A percentile compares a stretch with the other conserved stretches of the same genome.
Conservation (phyloP, 2,888 invertebrate species). For the Troides aeacus region DNA sequence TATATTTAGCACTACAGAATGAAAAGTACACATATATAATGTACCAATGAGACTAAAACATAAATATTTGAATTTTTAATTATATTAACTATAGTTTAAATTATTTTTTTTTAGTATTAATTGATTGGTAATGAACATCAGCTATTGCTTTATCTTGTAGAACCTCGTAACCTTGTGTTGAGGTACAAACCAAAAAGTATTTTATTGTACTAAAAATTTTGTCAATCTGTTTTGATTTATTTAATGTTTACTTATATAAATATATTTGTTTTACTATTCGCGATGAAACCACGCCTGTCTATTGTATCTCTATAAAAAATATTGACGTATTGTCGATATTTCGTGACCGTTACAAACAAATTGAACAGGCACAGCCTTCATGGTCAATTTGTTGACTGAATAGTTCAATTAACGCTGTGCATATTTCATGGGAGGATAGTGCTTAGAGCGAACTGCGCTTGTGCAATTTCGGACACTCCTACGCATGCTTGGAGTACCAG, state of each 20-base stretch:
- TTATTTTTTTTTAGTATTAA: too few species aligned
- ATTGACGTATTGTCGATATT: constrained; percentile 16
- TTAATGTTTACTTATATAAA: not conserved
- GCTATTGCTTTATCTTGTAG: too few species aligned
- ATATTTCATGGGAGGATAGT: constrained; percentile 48
- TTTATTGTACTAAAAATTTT: too few species aligned
- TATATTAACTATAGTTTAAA: too few species aligned
- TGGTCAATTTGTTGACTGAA: constrained; percentile 62
- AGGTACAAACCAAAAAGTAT: too few species aligned
- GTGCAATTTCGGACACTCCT: constrained; percentile 39
- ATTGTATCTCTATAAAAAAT: not conserved
- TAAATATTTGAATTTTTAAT: too few species aligned
- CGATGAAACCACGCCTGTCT: not conserved
- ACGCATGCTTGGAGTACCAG: constrained; percentile 39
- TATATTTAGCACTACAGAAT: too few species aligned
- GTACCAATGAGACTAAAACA: too few species aligned
- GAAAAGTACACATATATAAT: too few species aligned
- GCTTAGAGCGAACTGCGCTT: constrained; percentile 39
- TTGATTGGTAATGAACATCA: too few species aligned
- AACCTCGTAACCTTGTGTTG: too few species aligned
- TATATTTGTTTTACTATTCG: not conserved
- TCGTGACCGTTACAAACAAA: constrained; percentile 34
- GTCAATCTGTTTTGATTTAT: too few species aligned
- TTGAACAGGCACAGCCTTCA: constrained; percentile 56
- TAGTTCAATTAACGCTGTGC: constrained; percentile 59